Evolutionary conservation across 1,140 invertebrate genomes (phyloP), one percentile per base, ranked within the genome.

Genomic region (Penaeus chinensis): DNA sequence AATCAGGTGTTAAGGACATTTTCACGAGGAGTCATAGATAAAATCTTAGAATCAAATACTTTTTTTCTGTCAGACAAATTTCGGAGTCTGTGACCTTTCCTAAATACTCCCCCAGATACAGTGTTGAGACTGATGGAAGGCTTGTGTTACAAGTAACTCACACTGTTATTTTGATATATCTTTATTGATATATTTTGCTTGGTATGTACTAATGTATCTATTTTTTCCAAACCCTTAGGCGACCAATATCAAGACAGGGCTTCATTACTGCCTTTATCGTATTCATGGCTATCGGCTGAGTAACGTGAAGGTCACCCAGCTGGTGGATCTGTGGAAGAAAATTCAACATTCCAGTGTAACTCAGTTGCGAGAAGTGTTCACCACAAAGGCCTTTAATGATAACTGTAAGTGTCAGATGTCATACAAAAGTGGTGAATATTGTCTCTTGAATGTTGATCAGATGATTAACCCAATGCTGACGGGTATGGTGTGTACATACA

Each of bases 301-400:
- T 86, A 96, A 96, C 91, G 95, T 95, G 54, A 97, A 98, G 92
- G 96, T 95, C 92, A 96, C 97, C 93, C 93, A 95, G 16, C 92
- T 96, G 80, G 96, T 98, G 63, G 97, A 99, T 89, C 94, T 96
- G 93, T 99, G 98, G 98, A 98, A 98, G 92, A 96, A 97, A 92
- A 93, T 99, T 32, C 95, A 95, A 90, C 98, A 99, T 93, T 96
- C 97, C 90, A 99, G 99, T 94, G 94, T 99, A 88, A 96, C 99
- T 69, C 95, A 96, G 90, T 93, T 99, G 65, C 94, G 96, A 92
- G 97, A 99, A 93, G 96, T 97, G 83, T 99, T 99, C 92, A 97
- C 97, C 19, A 99, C 98, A 62, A 98, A 98, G 93, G 96, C 96
- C 63, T 99, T 99, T 93, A 96, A 96, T 91, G 98, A 99, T 94